Percentiles rank a stretch among this genome's conserved stretches.
These are phyloP conservation scores for Elaphurus davidianus DNA, from an alignment of 2,113 vertebrate species.

Conservation along the genomic window DNA sequence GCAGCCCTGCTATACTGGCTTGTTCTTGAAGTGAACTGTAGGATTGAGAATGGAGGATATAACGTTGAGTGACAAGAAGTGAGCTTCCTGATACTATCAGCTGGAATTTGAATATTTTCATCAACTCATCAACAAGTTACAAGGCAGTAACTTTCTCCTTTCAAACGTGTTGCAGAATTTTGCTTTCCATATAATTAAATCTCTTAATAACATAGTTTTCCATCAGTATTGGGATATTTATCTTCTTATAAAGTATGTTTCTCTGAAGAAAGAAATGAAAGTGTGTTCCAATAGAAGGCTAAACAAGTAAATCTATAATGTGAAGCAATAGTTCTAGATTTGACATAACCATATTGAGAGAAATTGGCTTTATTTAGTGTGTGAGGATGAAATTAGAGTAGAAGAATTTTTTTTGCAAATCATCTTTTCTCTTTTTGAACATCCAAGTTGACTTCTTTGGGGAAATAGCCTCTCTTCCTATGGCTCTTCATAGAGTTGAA, in stretches of 20 bases:
- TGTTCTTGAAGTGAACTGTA: not conserved
- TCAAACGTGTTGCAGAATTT: not conserved
- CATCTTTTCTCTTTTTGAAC: slow-evolving; percentile 4
- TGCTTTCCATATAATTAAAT: not conserved
- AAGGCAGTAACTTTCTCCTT: not conserved
- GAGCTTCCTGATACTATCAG: not conserved
- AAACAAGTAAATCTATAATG: not conserved
- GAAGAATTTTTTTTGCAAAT: not conserved
- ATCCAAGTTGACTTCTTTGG: not conserved
- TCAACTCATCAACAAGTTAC: not conserved
- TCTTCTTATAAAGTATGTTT: not conserved
- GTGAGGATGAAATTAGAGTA: not conserved
- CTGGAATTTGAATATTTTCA: not conserved
- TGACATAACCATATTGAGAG: not conserved
- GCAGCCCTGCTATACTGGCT: not conserved
- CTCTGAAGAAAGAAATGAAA: not conserved
- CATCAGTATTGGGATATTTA: not conserved
- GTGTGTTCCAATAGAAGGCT: not conserved
- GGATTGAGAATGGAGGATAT: not conserved
- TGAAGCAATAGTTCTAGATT: not conserved
- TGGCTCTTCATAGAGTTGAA: not conserved
- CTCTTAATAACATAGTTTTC: not conserved
- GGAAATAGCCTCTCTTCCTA: not conserved
- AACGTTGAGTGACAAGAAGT: not conserved
- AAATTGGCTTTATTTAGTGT: not conserved